Conservation (phyloP, 2,888 invertebrate genomes). For the Drosophila monieri region DNA sequence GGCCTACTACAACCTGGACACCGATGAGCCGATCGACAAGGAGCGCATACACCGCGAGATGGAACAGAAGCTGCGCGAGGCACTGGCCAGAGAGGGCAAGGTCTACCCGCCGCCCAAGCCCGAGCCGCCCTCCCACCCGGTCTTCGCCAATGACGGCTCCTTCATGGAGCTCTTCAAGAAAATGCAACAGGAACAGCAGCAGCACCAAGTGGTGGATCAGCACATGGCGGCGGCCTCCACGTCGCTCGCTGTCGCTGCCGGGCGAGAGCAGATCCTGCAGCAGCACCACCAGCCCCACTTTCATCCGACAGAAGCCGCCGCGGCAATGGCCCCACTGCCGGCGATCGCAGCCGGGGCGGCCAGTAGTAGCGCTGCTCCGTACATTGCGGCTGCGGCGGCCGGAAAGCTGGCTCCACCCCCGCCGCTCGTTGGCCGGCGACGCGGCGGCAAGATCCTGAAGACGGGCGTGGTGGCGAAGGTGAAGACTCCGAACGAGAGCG, state of each 20-base stretch:
- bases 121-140: conserved; percentile 85
- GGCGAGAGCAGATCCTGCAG: conserved; percentile 6
- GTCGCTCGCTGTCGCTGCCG: background rate
- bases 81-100: conserved; percentile 83
- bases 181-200: conserved; percentile 86
- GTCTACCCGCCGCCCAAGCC: conserved; percentile 86
- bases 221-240: conserved; percentile 10
- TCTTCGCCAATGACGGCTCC: conserved; percentile 91
- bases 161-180: conserved; percentile 96
- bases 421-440: conserved; percentile 90
- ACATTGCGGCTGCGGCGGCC: conserved; percentile 71
- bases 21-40: conserved; percentile 82
- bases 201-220: conserved; percentile 25
- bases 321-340: conserved; percentile 39
- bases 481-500: conserved; percentile 86
- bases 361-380: conserved; percentile 68
- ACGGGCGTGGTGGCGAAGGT: conserved; percentile 95
- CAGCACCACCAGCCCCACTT: conserved; percentile 3
- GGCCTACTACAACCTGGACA: conserved; percentile 77
- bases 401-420: conserved; percentile 83
- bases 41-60: conserved; percentile 84
- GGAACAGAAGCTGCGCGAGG: conserved; percentile 82
- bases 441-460: conserved; percentile 94
- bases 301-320: background rate
- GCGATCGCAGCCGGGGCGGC: conserved; percentile 63